Percentiles rank a stretch among this genome's conserved stretches.
These are phyloP conservation scores for Acronicta alni DNA, from an alignment of 2,888 invertebrate species.

Conservation along the genomic window DNA sequence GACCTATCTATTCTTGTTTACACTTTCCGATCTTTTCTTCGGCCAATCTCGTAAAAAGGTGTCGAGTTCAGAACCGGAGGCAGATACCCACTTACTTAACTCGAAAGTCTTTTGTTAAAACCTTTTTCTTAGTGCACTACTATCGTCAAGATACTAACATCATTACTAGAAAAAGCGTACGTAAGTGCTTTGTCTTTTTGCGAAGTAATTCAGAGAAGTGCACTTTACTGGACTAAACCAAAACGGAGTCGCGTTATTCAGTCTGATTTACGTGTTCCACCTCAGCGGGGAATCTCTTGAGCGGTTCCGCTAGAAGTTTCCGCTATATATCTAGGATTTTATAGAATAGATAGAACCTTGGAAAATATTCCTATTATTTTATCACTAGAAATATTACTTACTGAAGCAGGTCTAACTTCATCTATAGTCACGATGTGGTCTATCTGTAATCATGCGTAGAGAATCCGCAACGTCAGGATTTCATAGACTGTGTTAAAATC, in stretches of 20 bases:
- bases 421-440: too few species aligned
- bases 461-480: too few species aligned
- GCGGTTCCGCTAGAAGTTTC: conserved; percentile 11
- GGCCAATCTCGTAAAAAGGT: conserved; percentile 45
- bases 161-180: conserved; percentile 25
- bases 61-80: conserved; percentile 25
- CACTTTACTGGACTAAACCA: conserved; percentile 61
- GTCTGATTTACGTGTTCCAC: conserved; percentile 64
- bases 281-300: conserved; percentile 51
- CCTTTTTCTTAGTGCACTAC: conserved; percentile 32
- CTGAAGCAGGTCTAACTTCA: not conserved
- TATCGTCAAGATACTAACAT: conserved; percentile 26
- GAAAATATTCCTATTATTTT: conserved; percentile 5
- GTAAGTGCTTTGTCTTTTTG: conserved; percentile 18
- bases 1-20: conserved; percentile 20
- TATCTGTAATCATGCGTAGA: too few species aligned
- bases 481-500: too few species aligned
- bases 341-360: conserved; percentile 17
- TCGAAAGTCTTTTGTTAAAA: conserved; percentile 35
- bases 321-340: conserved; percentile 16
- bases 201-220: conserved; percentile 66
- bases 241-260: conserved; percentile 66
- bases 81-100: conserved; percentile 49
- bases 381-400: not conserved
- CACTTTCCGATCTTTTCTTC: conserved; percentile 13